phyloP scores from a whole-genome alignment of 1,140 invertebrate species.

The Halesus radiatus region DNA sequence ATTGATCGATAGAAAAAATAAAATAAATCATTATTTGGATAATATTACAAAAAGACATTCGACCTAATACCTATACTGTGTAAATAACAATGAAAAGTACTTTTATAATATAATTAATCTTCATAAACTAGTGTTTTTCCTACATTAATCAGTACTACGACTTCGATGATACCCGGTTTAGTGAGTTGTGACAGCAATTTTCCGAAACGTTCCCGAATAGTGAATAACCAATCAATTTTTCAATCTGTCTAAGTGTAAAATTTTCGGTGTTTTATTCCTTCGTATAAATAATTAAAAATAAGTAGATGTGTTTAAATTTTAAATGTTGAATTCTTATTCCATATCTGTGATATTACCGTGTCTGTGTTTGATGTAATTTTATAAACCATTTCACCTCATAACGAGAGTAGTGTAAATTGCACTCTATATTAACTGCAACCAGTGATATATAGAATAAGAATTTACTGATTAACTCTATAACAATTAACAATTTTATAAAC shows the following conservation, averaged over 20 bases:
- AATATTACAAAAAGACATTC: no score
- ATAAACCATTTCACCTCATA: conserved; percentile 7
- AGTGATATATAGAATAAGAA: conserved; percentile 23
- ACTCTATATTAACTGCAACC: neutral
- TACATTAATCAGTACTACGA: no score
- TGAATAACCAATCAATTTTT: conserved; percentile 26
- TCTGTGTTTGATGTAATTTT: conserved; percentile 26
- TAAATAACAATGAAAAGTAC: neutral
- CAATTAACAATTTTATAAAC: no score
- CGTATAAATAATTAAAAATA: conserved; percentile 39
- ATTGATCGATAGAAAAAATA: no score
- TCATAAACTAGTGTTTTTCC: no score
- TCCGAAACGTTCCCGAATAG: conserved; percentile 1
- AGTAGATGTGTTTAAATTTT: conserved; percentile 38
- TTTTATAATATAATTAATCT: no score
- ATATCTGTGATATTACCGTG: conserved; percentile 54
- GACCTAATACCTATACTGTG: neutral
- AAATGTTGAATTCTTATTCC: conserved; percentile 51
- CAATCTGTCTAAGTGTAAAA: conserved; percentile 39
- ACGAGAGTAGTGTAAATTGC: neutral
- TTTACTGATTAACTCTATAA: neutral
- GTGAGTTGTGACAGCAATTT: conserved; percentile 54
- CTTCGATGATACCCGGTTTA: conserved; percentile 33
- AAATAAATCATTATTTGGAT: no score
- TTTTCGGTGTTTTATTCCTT: conserved; percentile 52